Evolutionary conservation across 2,888 invertebrate species (phyloP), one percentile per base, ranked within the genome.

Genomic region (Steinernema scapterisci): DNA sequence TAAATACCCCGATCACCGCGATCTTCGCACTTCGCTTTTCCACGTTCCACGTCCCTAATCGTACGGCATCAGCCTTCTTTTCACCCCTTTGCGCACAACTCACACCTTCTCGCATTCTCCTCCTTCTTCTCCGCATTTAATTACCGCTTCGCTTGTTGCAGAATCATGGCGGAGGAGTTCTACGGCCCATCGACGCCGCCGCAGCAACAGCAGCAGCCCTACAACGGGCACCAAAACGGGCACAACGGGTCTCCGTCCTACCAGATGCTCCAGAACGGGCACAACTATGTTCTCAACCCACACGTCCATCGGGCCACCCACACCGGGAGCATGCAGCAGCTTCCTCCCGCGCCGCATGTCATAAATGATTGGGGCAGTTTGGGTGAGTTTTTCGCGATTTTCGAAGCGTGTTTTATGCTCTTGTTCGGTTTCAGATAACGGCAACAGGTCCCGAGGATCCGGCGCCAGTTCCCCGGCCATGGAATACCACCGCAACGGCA

Each of bases 211-310:
- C 46, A 45, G 1, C 44, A 71, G 38, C 19, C n/a, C 45, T 45
- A 43, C 71, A 46, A 46, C 71, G 71, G 63, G 27, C 63, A 63
- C 74, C 54, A 80, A 19, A 77, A 77, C 27, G 51, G 27, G 11
- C 52, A 52, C 52, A 52, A 52, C 63, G 27, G 78, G 79, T 80
- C 80, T 9, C 82, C 82, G 23, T 77, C 80, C n/a, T 74, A 74
- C 31, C 79, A 79, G 23, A 79, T 80, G 81, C 75, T 78, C 75
- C 54, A 80, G 23, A 77, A 77, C 27, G 51, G 27, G 11, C 27
- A 52, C 52, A 52, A 52, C 23, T 38, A 63, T 31, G 63, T 63
- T 25, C 63, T 38, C 31, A 5, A 27, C 16, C 27, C 27, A 25
- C 63, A 63, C 16, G 31, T 63, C 25, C 63, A 63, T 11, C 6